Conservation (phyloP, 2,888 invertebrate species). For the Gastracanthus pulcherrimus region DNA sequence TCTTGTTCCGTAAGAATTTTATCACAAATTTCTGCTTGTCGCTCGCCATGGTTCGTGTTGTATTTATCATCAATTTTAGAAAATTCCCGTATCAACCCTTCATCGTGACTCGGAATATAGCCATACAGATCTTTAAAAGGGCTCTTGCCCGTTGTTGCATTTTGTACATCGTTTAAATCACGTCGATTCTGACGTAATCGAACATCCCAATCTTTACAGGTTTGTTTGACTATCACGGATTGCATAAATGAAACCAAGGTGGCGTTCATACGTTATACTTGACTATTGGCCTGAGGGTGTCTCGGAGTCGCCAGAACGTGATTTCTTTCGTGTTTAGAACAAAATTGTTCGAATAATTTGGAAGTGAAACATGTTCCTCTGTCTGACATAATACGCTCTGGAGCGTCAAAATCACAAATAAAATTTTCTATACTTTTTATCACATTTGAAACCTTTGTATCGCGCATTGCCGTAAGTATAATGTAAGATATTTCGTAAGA, state of each 20-base stretch:
- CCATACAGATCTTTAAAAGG: constrained; percentile 3
- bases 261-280: constrained; percentile 36
- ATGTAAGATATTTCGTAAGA: constrained; percentile 20
- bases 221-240: neutral
- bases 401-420: constrained; percentile 35
- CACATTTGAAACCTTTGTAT: neutral
- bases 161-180: constrained; percentile 10
- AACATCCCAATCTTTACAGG: constrained; percentile 30
- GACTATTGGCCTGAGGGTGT: constrained; percentile 50
- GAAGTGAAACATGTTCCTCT: constrained; percentile 42
- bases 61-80: neutral
- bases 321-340: constrained; percentile 27
- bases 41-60: neutral
- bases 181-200: neutral
- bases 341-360: constrained; percentile 28
- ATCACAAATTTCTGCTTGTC: neutral
- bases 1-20: neutral
- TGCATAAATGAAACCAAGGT: constrained; percentile 40
- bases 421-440: constrained; percentile 24
- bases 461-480: constrained; percentile 8
- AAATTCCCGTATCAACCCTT: neutral
- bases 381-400: constrained; percentile 34
- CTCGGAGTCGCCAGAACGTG: constrained; percentile 42
- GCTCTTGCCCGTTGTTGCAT: neutral
- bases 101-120: neutral